Conservation (phyloP, 1,140 invertebrate species). For the Pinna nobilis region DNA sequence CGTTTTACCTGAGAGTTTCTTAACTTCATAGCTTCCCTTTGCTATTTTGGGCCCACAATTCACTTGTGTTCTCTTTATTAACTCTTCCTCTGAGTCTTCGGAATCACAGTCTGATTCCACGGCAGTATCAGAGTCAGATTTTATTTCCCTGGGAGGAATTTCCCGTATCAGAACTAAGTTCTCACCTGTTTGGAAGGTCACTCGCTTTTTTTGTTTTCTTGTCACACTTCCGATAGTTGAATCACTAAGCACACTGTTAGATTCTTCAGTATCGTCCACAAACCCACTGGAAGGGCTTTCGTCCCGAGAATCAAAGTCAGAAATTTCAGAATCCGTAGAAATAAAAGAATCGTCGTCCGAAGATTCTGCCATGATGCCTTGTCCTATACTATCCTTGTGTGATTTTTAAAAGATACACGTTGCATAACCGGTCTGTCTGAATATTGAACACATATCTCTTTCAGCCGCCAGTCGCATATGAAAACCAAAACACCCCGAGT, state of each 20-base stretch:
- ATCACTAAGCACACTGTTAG: not conserved
- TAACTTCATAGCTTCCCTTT: conserved; percentile 29
- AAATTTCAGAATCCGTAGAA: conserved; percentile 7
- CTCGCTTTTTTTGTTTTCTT: conserved; percentile 31
- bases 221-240: conserved; percentile 5
- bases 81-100: not conserved
- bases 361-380: no score
- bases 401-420: no score
- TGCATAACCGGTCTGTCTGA: no score
- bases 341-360: not conserved
- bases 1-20: not conserved
- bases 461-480: no score
- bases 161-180: conserved; percentile 34
- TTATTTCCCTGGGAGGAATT: conserved; percentile 19
- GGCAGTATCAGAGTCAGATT: not conserved
- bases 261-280: conserved; percentile 14
- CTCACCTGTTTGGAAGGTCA: conserved; percentile 25
- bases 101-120: conserved; percentile 9
- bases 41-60: not conserved
- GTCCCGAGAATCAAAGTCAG: conserved; percentile 13
- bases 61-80: not conserved
- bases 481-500: no score
- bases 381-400: no score
- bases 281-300: conserved; percentile 20
- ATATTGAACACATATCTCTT: no score